Conservation (phyloP, 2,113 vertebrate species). For the Misgurnus anguillicaudatus region DNA sequence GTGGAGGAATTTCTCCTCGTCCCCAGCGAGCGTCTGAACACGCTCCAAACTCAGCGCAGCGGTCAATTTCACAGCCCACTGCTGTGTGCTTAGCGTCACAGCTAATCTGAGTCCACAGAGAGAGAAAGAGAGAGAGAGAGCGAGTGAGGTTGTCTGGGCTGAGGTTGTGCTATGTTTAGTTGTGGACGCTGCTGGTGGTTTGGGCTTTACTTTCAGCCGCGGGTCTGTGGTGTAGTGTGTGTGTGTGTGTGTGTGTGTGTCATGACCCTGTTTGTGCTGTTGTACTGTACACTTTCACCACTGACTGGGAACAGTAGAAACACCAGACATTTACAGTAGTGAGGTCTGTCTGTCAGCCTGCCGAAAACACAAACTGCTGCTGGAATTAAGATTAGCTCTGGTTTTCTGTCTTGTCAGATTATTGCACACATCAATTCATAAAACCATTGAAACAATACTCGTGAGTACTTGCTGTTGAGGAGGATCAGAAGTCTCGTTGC, state of each 20-base stretch:
- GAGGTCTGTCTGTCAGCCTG: neutral
- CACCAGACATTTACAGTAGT: constrained; percentile 7
- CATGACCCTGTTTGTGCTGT: constrained; percentile 26
- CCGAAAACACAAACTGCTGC: no score
- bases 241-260: constrained; percentile 13
- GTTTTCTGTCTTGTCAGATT: neutral
- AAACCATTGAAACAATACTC: no score
- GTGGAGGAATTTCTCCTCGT: constrained; percentile 42
- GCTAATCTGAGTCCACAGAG: constrained; percentile 49
- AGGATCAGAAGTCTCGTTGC: no score
- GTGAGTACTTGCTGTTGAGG: no score
- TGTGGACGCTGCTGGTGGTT: constrained; percentile 58
- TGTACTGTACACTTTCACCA: constrained; percentile 5
- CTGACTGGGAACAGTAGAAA: constrained; percentile 17
- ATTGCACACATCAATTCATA: no score
- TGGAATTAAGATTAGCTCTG: neutral
- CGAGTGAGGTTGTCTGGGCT: constrained; percentile 58
- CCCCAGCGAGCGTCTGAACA: constrained; percentile 18
- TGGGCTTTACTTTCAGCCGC: constrained; percentile 40
- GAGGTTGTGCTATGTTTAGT: constrained; percentile 70
- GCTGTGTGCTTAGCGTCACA: constrained; percentile 56
- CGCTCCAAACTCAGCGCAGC: constrained; percentile 56
- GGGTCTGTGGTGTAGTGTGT: neutral
- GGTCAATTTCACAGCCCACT: constrained; percentile 55
- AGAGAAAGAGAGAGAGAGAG: constrained; percentile 7